Evolutionary conservation across 2,888 invertebrate genomes (phyloP).

Genomic region (Zootermopsis nevadensis): DNA sequence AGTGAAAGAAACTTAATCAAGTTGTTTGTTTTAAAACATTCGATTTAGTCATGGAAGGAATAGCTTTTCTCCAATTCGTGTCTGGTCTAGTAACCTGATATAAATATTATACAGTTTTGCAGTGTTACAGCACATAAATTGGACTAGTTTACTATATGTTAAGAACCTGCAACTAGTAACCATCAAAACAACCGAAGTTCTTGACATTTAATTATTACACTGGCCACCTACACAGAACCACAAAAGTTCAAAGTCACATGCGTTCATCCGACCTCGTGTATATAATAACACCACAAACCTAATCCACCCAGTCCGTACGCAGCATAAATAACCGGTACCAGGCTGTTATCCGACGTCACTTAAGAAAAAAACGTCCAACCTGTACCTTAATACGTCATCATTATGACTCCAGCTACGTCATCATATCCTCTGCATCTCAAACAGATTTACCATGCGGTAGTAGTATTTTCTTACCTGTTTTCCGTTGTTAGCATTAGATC

Average conservation of each 20-base stretch:
- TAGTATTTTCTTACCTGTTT: conserved; percentile 25
- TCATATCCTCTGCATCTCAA: background rate
- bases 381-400: background rate
- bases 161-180: background rate
- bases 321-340: background rate
- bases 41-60: too few relatives aligned
- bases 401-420: background rate
- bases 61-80: too few relatives aligned
- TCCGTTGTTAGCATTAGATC: conserved; percentile 18
- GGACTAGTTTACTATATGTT: too few relatives aligned
- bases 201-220: background rate
- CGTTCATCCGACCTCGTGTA: background rate
- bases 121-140: too few relatives aligned
- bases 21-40: too few relatives aligned
- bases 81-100: too few relatives aligned
- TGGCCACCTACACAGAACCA: background rate
- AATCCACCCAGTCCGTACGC: background rate
- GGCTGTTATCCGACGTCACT: background rate
- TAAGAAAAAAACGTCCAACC: background rate
- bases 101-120: too few relatives aligned
- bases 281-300: background rate
- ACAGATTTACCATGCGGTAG: background rate
- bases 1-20: too few relatives aligned
- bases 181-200: background rate
- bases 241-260: background rate